A percentile compares a stretch with the other conserved stretches of the same genome.
phyloP scores from a whole-genome alignment of 2,888 invertebrate species.

The Clepsis dumicolana region DNA sequence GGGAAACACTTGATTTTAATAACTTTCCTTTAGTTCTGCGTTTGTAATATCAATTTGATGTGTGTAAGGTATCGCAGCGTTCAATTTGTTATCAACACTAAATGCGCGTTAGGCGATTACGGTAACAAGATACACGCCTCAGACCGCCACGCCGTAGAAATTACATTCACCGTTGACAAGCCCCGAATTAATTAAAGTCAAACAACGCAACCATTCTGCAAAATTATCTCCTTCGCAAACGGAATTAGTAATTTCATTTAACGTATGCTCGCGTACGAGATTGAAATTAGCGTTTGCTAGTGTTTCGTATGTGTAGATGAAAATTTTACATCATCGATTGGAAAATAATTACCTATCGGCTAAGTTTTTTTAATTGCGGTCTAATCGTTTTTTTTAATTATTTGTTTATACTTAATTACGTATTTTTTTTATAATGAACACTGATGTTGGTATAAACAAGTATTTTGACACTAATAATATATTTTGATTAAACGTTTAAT shows the following conservation, averaged over 20 bases:
- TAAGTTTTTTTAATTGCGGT: too few relatives aligned
- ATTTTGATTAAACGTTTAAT: too few relatives aligned
- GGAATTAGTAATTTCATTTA: constrained; percentile 79
- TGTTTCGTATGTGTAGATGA: constrained; percentile 23
- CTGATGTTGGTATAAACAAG: too few relatives aligned
- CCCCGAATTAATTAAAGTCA: constrained; percentile 84
- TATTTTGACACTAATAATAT: too few relatives aligned
- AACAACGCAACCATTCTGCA: constrained; percentile 78
- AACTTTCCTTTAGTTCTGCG: not conserved
- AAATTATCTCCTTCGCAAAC: constrained; percentile 79
- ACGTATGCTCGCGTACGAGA: constrained; percentile 59
- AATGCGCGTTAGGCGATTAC: constrained; percentile 72
- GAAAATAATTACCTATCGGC: not conserved
- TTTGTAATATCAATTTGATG: constrained; percentile 23
- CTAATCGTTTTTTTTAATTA: too few relatives aligned
- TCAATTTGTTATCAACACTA: constrained; percentile 55
- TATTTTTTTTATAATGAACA: too few relatives aligned
- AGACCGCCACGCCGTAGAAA: constrained; percentile 74
- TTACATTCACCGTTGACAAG: constrained; percentile 82
- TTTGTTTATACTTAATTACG: not conserved
- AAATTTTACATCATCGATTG: constrained; percentile 24
- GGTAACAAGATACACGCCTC: constrained; percentile 74
- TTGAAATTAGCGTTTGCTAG: constrained; percentile 55
- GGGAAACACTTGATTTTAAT: not conserved
- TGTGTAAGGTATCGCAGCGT: constrained; percentile 24